phyloP scores from a whole-genome alignment of 2,113 vertebrate genomes.

The Daphoenositta chrysoptera region DNA sequence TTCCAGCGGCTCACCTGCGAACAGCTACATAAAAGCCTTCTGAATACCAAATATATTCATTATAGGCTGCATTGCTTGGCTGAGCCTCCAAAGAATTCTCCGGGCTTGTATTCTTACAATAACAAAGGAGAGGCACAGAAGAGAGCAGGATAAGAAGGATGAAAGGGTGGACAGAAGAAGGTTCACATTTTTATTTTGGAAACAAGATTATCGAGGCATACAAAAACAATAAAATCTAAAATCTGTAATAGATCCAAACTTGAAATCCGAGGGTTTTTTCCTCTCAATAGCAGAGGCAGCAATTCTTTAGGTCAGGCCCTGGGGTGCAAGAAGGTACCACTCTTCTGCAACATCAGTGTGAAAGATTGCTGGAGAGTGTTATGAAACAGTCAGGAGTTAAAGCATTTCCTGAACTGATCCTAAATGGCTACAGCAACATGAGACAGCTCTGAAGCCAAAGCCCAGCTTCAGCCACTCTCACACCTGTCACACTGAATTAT shows the following conservation, averaged over 20 bases:
- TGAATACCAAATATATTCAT: slow-evolving; percentile 56
- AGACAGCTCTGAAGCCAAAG: background rate
- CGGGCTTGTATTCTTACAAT: background rate
- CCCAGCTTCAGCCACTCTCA: background rate
- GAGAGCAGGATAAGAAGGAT: background rate
- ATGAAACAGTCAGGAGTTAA: background rate
- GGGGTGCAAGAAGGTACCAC: background rate
- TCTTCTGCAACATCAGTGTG: background rate
- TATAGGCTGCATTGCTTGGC: slow-evolving; percentile 1
- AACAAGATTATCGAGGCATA: background rate
- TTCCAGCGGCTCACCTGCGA: slow-evolving; percentile 4
- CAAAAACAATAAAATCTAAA: background rate
- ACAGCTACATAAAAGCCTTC: slow-evolving; percentile 1
- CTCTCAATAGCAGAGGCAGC: background rate
- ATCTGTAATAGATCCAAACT: background rate
- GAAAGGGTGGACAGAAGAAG: background rate
- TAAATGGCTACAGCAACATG: background rate
- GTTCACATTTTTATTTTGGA: background rate
- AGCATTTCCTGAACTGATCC: background rate
- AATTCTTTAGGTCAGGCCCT: background rate
- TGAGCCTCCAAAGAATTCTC: slow-evolving; percentile 29
- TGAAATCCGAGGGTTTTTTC: background rate
- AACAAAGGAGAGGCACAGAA: background rate
- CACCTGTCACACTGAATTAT: background rate
- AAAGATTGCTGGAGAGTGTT: background rate